Evolutionary conservation across 2,888 invertebrate species (phyloP).

Genomic region (Gisinianus flammeolus): DNA sequence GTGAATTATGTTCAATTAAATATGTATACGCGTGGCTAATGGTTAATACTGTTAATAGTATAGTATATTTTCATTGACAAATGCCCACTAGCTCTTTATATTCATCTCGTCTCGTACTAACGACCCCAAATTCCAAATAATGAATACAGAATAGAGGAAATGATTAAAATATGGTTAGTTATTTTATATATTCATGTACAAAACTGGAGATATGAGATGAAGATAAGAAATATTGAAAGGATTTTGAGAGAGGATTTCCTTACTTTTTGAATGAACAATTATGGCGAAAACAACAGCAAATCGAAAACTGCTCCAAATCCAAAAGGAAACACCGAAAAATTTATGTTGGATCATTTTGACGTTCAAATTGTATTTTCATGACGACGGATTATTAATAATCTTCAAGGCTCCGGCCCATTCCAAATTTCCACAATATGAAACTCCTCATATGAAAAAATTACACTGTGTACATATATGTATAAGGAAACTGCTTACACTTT

Average conservation of each 20-base stretch:
- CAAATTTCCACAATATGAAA: neutral
- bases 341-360: conserved; percentile 55
- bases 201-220: too few species aligned
- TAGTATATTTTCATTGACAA: too few species aligned
- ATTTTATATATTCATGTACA: neutral
- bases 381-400: conserved; percentile 22
- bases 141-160: neutral
- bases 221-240: neutral
- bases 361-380: conserved; percentile 27
- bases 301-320: conserved; percentile 53
- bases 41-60: too few species aligned
- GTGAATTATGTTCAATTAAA: too few species aligned
- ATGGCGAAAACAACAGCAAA: conserved; percentile 52
- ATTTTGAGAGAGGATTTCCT: too few species aligned
- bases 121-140: too few species aligned
- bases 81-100: too few species aligned
- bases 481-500: neutral
- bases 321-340: conserved; percentile 48
- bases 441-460: neutral
- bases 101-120: too few species aligned
- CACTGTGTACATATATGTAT: neutral
- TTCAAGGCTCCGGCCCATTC: neutral
- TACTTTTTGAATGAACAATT: conserved; percentile 52
- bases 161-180: neutral
- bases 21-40: too few species aligned